Conservation (phyloP, 1,140 invertebrate genomes). For the Phymastichus coffea region DNA sequence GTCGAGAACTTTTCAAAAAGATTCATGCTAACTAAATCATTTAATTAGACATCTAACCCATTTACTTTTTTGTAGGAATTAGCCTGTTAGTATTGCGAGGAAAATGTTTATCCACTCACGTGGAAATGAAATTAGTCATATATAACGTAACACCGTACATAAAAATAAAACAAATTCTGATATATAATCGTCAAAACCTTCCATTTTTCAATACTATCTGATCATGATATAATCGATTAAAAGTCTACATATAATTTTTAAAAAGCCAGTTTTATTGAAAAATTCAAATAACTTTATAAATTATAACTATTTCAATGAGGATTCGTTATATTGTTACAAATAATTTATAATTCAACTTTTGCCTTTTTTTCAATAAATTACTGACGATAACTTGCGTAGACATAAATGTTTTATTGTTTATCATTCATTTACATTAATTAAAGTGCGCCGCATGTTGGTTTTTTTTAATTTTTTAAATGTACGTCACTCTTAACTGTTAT, state of each 20-base stretch:
- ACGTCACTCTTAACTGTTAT: neutral
- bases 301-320: constrained; percentile 25
- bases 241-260: constrained; percentile 12
- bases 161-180: too few relatives aligned
- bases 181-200: too few relatives aligned
- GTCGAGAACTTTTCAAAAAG: too few relatives aligned
- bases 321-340: constrained; percentile 22
- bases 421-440: constrained; percentile 21
- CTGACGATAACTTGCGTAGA: constrained; percentile 25
- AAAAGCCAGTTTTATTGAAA: constrained; percentile 30
- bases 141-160: too few relatives aligned
- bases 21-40: too few relatives aligned
- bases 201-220: too few relatives aligned
- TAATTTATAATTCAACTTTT: constrained; percentile 15
- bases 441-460: neutral
- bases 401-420: constrained; percentile 23
- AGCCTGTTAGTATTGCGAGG: too few relatives aligned
- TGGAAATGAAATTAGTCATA: too few relatives aligned
- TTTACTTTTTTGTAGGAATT: too few relatives aligned
- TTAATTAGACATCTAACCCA: too few relatives aligned
- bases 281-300: constrained; percentile 29
- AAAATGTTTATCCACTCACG: too few relatives aligned
- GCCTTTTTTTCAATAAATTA: constrained; percentile 21
- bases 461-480: neutral
- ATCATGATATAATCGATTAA: too few relatives aligned